These are phyloP conservation scores for Stenurella melanura DNA, from an alignment of 2,888 invertebrate species.

Conservation along the genomic window DNA sequence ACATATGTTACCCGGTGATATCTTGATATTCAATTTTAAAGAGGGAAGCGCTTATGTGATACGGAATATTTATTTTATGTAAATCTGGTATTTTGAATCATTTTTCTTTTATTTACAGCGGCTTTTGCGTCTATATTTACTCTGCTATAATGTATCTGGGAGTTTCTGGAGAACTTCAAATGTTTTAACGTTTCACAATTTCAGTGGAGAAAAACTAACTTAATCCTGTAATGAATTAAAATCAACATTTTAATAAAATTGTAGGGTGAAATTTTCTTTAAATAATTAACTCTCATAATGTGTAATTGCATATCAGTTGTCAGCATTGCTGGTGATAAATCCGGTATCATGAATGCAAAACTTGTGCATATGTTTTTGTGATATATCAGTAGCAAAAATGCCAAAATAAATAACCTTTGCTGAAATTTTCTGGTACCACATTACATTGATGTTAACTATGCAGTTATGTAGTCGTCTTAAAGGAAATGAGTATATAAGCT, in stretches of 20 bases:
- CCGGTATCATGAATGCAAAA: no score
- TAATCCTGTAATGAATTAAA: background rate
- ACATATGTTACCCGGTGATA: background rate
- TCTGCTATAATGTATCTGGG: background rate
- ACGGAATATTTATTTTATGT: conserved; percentile 3
- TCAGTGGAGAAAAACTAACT: background rate
- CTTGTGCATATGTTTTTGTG: no score
- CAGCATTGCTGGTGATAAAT: no score
- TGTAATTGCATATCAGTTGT: no score
- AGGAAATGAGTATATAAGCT: no score
- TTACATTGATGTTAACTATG: no score
- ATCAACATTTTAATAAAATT: background rate
- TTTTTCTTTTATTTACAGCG: conserved; percentile 1
- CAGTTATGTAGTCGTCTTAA: no score
- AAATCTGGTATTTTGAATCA: background rate
- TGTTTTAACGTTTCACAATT: background rate
- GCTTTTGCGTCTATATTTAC: background rate
- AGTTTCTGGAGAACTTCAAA: background rate
- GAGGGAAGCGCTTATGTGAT: conserved; percentile 2
- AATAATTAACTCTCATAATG: no score
- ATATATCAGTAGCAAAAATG: no score
- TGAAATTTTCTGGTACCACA: no score
- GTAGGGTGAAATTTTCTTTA: no score
- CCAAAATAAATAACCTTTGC: no score
- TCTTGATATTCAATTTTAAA: background rate